Evolutionary conservation across 2,888 invertebrate species (phyloP).

Genomic region (Danaus chrysippus): DNA sequence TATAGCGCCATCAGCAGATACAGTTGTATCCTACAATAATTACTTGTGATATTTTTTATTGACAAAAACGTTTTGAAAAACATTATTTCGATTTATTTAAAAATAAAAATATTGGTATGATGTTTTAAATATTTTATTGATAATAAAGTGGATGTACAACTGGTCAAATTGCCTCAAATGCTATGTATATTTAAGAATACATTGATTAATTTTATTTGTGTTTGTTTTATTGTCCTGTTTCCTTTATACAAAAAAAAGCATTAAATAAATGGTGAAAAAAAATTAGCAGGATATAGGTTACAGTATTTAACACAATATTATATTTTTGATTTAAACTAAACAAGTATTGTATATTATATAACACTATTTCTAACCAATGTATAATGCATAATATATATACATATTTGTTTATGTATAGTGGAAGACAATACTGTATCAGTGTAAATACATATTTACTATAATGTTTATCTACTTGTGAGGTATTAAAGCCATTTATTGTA

Average conservation of each 20-base stretch:
- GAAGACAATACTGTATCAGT: too few species aligned
- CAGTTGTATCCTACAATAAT: constrained; percentile 31
- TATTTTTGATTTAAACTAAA: too few species aligned
- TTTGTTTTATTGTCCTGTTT: constrained; percentile 16
- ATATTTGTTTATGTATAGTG: too few species aligned
- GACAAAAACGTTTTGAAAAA: constrained; percentile 22
- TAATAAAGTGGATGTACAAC: constrained; percentile 17
- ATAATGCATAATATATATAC: too few species aligned
- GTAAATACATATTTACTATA: too few species aligned
- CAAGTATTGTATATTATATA: too few species aligned
- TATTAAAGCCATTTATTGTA: too few species aligned
- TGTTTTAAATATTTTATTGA: constrained; percentile 20
- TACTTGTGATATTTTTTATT: constrained; percentile 35
- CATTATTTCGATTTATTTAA: constrained; percentile 15
- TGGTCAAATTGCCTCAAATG: constrained; percentile 26
- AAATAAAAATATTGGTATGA: constrained; percentile 13
- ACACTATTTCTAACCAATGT: too few species aligned
- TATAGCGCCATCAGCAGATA: constrained; percentile 25
- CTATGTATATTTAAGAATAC: constrained; percentile 21
- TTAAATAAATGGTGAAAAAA: neutral
- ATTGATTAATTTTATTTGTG: constrained; percentile 23
- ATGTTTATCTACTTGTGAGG: too few species aligned
- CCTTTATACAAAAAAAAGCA: neutral
- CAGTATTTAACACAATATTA: too few species aligned
- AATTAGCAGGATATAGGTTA: too few species aligned